Evolutionary conservation across 1,140 invertebrate genomes (phyloP).

Genomic region (Aphidius gifuensis): DNA sequence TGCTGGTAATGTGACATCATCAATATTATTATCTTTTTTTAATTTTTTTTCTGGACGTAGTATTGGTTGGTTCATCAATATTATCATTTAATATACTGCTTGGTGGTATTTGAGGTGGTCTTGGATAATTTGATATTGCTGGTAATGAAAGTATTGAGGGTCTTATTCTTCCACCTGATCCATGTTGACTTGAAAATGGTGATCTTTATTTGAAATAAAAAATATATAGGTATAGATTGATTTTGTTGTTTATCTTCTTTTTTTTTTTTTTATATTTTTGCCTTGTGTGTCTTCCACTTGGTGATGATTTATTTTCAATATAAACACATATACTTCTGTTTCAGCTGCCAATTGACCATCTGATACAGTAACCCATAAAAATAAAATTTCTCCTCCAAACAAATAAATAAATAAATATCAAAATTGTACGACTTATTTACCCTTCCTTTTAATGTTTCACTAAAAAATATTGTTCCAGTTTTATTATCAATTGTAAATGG

Average conservation of each 20-base stretch:
- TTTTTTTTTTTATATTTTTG: conserved; percentile 27
- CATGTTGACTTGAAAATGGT: conserved; percentile 40
- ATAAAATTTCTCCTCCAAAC: conserved; percentile 65
- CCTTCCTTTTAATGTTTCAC: conserved; percentile 64
- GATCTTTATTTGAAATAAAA: conserved; percentile 28
- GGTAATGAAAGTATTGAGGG: conserved; percentile 42
- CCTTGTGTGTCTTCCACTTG: conserved; percentile 28
- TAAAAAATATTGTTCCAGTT: conserved; percentile 68
- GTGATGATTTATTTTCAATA: conserved; percentile 50
- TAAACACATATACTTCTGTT: conserved; percentile 69
- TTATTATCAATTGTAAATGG: conserved; percentile 69
- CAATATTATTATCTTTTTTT: conserved; percentile 15
- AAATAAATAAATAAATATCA: too few relatives aligned
- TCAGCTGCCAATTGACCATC: conserved; percentile 67
- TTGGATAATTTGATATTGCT: conserved; percentile 36
- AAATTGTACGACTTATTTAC: conserved; percentile 46
- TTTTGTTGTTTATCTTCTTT: conserved; percentile 18
- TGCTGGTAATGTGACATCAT: conserved; percentile 9
- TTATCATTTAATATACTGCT: conserved; percentile 11
- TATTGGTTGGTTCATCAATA: conserved; percentile 38
- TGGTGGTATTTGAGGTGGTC: conserved; percentile 24
- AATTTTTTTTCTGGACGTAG: conserved; percentile 35
- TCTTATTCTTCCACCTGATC: conserved; percentile 37
- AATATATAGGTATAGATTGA: conserved; percentile 11
- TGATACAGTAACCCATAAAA: conserved; percentile 68